These are phyloP conservation scores for Chelonoidis abingdonii DNA, from an alignment of 2,113 vertebrate genomes.

Conservation along the genomic window DNA sequence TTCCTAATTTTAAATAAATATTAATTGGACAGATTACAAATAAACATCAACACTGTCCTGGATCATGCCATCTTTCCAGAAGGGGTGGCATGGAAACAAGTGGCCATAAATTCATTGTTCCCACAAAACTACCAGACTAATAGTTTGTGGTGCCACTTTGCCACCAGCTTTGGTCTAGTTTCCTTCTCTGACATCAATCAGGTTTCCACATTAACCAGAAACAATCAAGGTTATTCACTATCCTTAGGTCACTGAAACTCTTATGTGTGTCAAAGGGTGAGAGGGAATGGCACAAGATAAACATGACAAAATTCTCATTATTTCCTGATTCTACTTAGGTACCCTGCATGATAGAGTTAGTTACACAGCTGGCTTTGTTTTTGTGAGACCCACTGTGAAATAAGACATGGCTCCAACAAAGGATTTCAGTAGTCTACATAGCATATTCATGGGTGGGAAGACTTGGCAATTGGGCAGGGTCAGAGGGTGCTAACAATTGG, in stretches of 20 bases:
- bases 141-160: background rate
- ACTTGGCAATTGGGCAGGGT: background rate
- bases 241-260: fast-evolving
- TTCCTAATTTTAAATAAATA: background rate
- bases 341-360: background rate
- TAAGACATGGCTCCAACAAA: background rate
- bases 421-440: background rate
- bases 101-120: background rate
- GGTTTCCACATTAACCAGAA: background rate
- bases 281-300: background rate
- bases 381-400: background rate
- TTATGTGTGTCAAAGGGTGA: background rate
- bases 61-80: background rate
- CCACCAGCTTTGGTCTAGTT: background rate
- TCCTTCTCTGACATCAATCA: background rate
- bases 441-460: background rate
- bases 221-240: background rate
- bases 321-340: background rate
- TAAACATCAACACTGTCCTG: background rate
- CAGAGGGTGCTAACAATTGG: background rate
- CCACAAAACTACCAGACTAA: background rate
- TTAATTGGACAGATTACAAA: background rate
- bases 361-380: background rate
- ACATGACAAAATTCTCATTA: background rate
- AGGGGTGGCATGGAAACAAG: conserved; percentile 2